These are phyloP conservation scores for Diploscapter pachys DNA, from an alignment of 1,140 invertebrate species.

Conservation along the genomic window DNA sequence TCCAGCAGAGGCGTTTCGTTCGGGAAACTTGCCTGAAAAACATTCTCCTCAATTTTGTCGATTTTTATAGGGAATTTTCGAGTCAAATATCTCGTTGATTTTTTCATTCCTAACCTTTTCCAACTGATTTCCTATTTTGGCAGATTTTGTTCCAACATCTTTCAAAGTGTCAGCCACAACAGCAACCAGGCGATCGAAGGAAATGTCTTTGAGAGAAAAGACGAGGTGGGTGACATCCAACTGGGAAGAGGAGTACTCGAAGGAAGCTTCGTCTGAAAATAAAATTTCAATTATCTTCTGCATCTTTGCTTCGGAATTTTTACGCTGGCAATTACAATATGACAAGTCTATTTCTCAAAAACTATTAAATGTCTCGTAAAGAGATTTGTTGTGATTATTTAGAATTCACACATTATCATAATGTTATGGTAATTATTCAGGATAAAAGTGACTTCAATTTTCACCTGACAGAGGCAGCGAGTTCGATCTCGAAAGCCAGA, in stretches of 20 bases:
- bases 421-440: background rate
- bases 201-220: conserved; percentile 71
- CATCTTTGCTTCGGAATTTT: too few relatives aligned
- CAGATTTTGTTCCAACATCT: conserved; percentile 68
- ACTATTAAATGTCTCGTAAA: conserved; percentile 13
- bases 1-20: conserved; percentile 69
- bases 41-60: background rate
- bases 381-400: too few relatives aligned
- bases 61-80: background rate
- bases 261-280: conserved; percentile 44
- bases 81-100: background rate
- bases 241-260: conserved; percentile 47
- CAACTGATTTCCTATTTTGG: conserved; percentile 60
- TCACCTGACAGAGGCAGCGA: conserved; percentile 20
- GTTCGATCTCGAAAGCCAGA: conserved; percentile 72
- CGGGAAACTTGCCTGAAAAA: conserved; percentile 44
- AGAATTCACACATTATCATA: background rate
- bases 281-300: too few relatives aligned
- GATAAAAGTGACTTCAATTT: conserved; percentile 3
- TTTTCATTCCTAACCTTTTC: conserved; percentile 58
- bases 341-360: conserved; percentile 8
- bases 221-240: conserved; percentile 48
- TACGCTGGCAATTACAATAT: too few relatives aligned
- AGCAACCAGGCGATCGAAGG: conserved; percentile 79
- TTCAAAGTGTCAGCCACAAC: conserved; percentile 77